A percentile compares a stretch with the other conserved stretches of the same genome.
phyloP scores from a whole-genome alignment of 1,140 invertebrate species.

The Bombus impatiens region DNA sequence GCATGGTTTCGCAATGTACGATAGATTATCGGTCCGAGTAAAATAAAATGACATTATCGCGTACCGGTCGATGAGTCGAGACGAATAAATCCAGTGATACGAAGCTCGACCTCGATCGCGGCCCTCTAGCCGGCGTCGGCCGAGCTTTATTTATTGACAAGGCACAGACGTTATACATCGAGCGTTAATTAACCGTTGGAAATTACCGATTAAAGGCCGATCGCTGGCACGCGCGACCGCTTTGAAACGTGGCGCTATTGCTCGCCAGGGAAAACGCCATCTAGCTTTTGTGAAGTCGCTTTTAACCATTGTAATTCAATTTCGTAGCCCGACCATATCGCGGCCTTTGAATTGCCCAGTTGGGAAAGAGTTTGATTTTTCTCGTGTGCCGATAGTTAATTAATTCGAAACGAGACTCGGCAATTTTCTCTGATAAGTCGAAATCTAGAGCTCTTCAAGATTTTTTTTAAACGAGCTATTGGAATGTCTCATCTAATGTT shows the following conservation, averaged over 20 bases:
- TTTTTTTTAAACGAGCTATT: no score
- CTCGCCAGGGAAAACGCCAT: not conserved
- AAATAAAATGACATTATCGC: conserved; percentile 5
- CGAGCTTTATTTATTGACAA: conserved; percentile 34
- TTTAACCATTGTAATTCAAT: conserved; percentile 29
- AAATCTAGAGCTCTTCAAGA: no score
- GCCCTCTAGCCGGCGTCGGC: not conserved
- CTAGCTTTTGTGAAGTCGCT: conserved; percentile 18
- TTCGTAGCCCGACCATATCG: not conserved
- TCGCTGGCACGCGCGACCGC: conserved; percentile 20
- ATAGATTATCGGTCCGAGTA: not conserved
- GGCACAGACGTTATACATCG: conserved; percentile 37
- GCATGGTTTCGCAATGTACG: not conserved
- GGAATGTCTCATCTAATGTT: no score
- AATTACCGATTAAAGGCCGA: conserved; percentile 44
- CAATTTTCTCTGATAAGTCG: no score
- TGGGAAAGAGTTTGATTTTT: not conserved
- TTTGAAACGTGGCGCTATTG: not conserved
- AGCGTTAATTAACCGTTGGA: conserved; percentile 48
- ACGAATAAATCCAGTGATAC: conserved; percentile 12
- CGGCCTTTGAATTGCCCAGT: not conserved
- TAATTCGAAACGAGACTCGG: not conserved
- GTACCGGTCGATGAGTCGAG: not conserved
- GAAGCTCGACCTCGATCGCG: conserved; percentile 27
- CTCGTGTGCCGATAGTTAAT: not conserved